Evolutionary conservation across 2,113 vertebrate species (phyloP).

Genomic region (Gavialis gangeticus): DNA sequence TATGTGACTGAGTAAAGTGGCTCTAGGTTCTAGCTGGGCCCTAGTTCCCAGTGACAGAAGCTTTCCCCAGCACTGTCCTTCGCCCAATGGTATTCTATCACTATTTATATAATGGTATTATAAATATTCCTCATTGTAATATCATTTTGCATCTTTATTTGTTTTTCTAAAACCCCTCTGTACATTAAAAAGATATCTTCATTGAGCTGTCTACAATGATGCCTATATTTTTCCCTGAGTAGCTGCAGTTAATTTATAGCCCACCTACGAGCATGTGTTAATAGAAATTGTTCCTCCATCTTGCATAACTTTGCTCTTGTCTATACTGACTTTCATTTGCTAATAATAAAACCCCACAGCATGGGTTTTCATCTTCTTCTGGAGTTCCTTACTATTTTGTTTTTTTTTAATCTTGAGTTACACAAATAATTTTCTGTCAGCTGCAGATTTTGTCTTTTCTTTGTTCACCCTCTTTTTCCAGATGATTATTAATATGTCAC

Average conservation of each 20-base stretch:
- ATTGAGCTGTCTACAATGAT: neutral
- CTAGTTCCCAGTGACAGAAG: no score
- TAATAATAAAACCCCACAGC: neutral
- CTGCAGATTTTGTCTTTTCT: neutral
- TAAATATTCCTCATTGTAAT: neutral
- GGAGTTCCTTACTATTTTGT: neutral
- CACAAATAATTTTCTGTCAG: neutral
- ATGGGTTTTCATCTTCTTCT: neutral
- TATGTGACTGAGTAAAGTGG: no score
- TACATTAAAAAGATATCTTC: neutral
- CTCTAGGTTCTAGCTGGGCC: no score
- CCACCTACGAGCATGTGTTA: neutral
- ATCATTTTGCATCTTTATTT: neutral
- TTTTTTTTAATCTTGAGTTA: neutral
- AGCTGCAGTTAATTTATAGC: neutral
- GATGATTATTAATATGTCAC: constrained; percentile 5
- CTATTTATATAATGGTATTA: neutral
- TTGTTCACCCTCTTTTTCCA: neutral
- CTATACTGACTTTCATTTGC: neutral
- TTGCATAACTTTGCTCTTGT: neutral
- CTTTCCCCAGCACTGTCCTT: neutral
- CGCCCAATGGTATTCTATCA: neutral
- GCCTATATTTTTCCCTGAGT: neutral
- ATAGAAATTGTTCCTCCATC: neutral
- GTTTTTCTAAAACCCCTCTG: neutral